A percentile compares a stretch with the other conserved stretches of the same genome.
Evolutionary conservation across 2,888 invertebrate genomes (phyloP).

Genomic region (Hanleya hanleyi): DNA sequence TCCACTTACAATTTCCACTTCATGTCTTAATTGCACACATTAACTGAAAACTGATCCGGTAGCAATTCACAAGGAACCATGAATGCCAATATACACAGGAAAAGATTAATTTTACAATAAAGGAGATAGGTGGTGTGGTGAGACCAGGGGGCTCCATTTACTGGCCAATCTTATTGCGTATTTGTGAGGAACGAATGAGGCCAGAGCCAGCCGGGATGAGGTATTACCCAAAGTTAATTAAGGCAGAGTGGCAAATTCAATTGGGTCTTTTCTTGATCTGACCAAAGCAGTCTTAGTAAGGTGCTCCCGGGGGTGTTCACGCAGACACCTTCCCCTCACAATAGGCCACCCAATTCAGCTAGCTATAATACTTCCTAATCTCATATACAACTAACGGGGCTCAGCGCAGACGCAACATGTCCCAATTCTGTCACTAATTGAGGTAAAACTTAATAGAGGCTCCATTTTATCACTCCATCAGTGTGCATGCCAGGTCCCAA

Average conservation of each 20-base stretch:
- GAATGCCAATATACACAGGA: conserved; percentile 9
- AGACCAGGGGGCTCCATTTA: neutral
- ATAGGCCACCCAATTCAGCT: no score
- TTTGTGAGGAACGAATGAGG: neutral
- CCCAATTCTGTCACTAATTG: no score
- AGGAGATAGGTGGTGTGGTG: neutral
- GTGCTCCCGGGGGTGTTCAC: neutral
- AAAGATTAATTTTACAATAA: neutral
- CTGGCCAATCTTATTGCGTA: conserved; percentile 1
- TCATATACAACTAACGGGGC: no score
- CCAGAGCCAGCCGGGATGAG: neutral
- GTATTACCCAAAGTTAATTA: conserved; percentile 10
- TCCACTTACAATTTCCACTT: no score
- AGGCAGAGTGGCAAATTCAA: conserved; percentile 1
- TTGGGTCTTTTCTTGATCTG: conserved; percentile 4
- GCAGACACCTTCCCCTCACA: no score
- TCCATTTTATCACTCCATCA: no score
- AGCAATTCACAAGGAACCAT: neutral
- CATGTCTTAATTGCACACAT: neutral
- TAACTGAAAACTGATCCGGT: neutral
- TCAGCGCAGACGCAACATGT: no score
- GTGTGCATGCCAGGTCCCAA: no score
- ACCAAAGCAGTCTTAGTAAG: neutral
- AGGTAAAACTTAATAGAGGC: no score
- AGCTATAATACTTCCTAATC: no score